These are phyloP conservation scores for Synanthedon vespiformis DNA, from an alignment of 2,888 invertebrate genomes.

Conservation along the genomic window DNA sequence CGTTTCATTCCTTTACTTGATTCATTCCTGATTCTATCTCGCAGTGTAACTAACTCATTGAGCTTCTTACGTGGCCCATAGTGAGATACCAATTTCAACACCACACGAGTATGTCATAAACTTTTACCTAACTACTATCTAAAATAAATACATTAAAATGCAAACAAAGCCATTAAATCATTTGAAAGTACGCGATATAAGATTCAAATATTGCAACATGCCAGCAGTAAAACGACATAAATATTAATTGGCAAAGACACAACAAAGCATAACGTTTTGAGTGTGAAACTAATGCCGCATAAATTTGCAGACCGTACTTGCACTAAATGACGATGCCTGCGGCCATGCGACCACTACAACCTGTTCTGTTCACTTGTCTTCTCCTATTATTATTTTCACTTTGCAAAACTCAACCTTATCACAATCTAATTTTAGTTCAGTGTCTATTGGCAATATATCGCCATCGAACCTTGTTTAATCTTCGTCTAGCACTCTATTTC, in stretches of 20 bases:
- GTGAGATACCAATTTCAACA: no score
- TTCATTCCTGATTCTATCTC: no score
- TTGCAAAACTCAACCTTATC: constrained; percentile 18
- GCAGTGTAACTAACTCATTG: no score
- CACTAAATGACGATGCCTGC: constrained; percentile 33
- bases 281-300: constrained; percentile 28
- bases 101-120: no score
- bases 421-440: constrained; percentile 9
- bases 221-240: constrained; percentile 15
- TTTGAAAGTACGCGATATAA: neutral
- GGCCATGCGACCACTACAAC: constrained; percentile 23
- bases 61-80: no score
- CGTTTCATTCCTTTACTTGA: no score
- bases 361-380: constrained; percentile 26
- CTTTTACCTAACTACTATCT: no score
- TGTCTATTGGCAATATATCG: constrained; percentile 5
- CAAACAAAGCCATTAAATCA: neutral
- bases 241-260: constrained; percentile 25
- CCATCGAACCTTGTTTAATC: constrained; percentile 17
- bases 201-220: neutral
- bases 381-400: constrained; percentile 10
- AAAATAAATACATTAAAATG: neutral
- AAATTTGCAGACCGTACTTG: constrained; percentile 28
- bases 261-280: constrained; percentile 32
- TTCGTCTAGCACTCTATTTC: constrained; percentile 20